Percentiles rank a stretch among this genome's conserved stretches.
phyloP scores from a whole-genome alignment of 1,140 invertebrate species.

The Halesus radiatus region DNA sequence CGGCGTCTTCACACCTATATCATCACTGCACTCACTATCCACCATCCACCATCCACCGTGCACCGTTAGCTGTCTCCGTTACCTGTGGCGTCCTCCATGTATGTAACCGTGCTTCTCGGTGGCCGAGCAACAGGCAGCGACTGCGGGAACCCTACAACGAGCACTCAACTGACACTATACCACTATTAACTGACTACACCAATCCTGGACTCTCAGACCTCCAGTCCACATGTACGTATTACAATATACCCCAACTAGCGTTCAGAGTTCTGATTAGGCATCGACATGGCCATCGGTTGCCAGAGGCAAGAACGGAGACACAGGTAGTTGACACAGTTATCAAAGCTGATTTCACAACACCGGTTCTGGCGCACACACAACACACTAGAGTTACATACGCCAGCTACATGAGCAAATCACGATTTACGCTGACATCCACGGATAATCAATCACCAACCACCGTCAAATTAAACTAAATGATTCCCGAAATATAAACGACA shows the following conservation, averaged over 20 bases:
- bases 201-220: too few species aligned
- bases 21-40: too few species aligned
- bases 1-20: neutral
- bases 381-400: conserved; percentile 18
- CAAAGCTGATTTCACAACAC: conserved; percentile 42
- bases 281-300: neutral
- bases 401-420: neutral
- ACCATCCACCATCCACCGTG: too few species aligned
- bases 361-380: conserved; percentile 7
- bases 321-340: conserved; percentile 42
- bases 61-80: too few species aligned
- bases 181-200: too few species aligned
- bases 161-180: too few species aligned
- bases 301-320: neutral
- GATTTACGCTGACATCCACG: neutral
- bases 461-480: too few species aligned
- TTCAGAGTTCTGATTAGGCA: conserved; percentile 6
- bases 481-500: neutral
- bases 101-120: too few species aligned
- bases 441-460: neutral
- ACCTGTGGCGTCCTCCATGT: too few species aligned
- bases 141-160: too few species aligned
- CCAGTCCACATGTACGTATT: too few species aligned
- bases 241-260: neutral
- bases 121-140: too few species aligned